Evolutionary conservation across 2,888 invertebrate species (phyloP).

Genomic region (Caenorhabditis sp.): DNA sequence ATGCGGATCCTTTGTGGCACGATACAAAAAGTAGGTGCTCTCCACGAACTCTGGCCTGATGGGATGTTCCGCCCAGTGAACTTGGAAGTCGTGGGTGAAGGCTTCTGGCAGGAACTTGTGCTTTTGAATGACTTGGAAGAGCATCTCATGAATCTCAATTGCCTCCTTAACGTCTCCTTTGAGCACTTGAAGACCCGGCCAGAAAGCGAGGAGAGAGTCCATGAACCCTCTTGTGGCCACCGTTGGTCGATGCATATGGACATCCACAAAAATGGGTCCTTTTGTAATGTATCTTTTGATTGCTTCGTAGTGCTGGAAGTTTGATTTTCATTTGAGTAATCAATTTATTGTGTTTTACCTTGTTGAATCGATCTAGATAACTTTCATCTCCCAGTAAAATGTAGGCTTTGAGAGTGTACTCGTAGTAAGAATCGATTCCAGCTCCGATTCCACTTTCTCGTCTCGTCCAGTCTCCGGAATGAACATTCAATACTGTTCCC

Average conservation of each 20-base stretch:
- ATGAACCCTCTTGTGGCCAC: slow-evolving; percentile 96
- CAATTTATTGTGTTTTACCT: slow-evolving; percentile 72
- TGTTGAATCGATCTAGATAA: slow-evolving; percentile 94
- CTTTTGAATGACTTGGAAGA: slow-evolving; percentile 97
- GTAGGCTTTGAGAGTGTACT: slow-evolving; percentile 97
- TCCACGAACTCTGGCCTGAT: slow-evolving; percentile 96
- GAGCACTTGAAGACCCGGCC: slow-evolving; percentile 92
- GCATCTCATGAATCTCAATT: slow-evolving; percentile 99
- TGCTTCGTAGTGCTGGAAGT: slow-evolving; percentile 80
- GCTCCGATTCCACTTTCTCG: slow-evolving; percentile 98
- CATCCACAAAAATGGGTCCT: slow-evolving; percentile 95
- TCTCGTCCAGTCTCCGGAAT: slow-evolving; percentile 97
- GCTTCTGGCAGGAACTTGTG: slow-evolving; percentile 99
- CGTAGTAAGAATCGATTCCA: slow-evolving; percentile 98
- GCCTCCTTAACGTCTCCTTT: slow-evolving; percentile 96
- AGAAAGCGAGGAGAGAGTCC: slow-evolving; percentile 97
- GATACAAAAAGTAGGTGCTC: slow-evolving; percentile 96
- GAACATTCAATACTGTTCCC: slow-evolving; percentile 97
- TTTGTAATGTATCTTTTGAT: slow-evolving; percentile 91
- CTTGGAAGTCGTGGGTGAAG: slow-evolving; percentile 97
- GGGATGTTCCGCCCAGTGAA: slow-evolving; percentile 99
- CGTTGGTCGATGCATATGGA: slow-evolving; percentile 95
- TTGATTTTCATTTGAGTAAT: neutral
- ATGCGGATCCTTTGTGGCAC: slow-evolving; percentile 95
- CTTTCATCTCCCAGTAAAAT: slow-evolving; percentile 93